Conservation (phyloP, 2,113 vertebrate genomes). For the Panthera uncia region DNA sequence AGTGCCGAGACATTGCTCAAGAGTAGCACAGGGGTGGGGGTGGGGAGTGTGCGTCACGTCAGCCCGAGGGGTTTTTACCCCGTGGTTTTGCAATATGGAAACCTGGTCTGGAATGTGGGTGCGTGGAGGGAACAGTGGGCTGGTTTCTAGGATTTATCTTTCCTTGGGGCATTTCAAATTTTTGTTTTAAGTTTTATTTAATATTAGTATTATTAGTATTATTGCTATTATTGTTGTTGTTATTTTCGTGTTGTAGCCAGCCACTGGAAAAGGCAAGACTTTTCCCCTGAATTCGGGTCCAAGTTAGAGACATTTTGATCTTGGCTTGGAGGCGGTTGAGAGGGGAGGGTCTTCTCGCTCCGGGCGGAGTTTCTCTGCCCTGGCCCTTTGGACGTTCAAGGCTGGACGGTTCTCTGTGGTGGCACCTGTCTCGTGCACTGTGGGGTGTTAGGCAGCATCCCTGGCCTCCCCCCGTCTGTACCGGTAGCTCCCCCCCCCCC, state of each 20-base stretch:
- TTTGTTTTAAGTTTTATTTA: background rate
- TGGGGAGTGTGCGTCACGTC: background rate
- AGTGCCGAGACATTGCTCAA: background rate
- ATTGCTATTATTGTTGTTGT: background rate
- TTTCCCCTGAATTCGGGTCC: background rate
- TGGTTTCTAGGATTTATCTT: background rate
- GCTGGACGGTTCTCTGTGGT: accelerated
- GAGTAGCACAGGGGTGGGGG: background rate
- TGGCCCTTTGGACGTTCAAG: accelerated
- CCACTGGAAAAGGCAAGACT: background rate
- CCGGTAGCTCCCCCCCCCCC: no score
- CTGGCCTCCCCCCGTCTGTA: background rate
- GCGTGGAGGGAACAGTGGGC: background rate
- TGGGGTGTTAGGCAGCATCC: background rate
- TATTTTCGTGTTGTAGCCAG: background rate
- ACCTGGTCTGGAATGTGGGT: background rate
- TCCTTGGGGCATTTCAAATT: background rate
- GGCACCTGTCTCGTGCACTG: accelerated
- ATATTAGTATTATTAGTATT: background rate
- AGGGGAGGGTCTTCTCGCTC: no score
- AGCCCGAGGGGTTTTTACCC: background rate
- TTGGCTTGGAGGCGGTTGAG: background rate
- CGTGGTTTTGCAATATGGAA: background rate
- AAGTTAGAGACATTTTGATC: accelerated
- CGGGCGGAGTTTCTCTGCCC: accelerated